A percentile compares a stretch with the other conserved stretches of the same genome.
phyloP scores from a whole-genome alignment of 2,888 invertebrate genomes.

The Eustalomyia histrio region DNA sequence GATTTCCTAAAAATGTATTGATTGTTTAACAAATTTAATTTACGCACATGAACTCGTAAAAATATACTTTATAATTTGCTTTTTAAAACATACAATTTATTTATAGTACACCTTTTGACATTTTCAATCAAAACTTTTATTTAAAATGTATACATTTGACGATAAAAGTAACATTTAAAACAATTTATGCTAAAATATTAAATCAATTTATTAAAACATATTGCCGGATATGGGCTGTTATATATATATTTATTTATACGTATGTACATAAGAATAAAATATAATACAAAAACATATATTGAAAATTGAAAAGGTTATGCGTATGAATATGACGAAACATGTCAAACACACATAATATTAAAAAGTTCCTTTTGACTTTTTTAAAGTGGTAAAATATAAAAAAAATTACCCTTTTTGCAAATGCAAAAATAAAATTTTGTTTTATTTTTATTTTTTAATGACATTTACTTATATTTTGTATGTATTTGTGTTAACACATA shows the following conservation, averaged over 20 bases:
- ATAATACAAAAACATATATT: not conserved
- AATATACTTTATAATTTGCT: too few species aligned
- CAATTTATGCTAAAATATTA: not conserved
- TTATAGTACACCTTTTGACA: too few species aligned
- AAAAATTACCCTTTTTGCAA: not conserved
- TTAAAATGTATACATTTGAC: too few species aligned
- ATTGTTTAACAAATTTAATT: too few species aligned
- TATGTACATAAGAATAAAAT: not conserved
- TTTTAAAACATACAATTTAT: too few species aligned
- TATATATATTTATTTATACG: not conserved
- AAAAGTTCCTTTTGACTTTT: conserved; percentile 1
- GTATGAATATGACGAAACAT: too few species aligned
- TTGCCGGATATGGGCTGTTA: not conserved
- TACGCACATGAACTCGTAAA: too few species aligned
- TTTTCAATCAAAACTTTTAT: too few species aligned
- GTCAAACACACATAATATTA: not conserved
- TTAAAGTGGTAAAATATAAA: not conserved
- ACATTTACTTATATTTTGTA: not conserved
- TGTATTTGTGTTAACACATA: not conserved
- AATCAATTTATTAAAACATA: not conserved
- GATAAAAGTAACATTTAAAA: not conserved
- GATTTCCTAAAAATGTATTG: too few species aligned
- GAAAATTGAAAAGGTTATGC: not conserved
- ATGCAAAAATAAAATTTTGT: not conserved
- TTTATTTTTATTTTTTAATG: not conserved